phyloP scores from a whole-genome alignment of 2,888 invertebrate species.

The Nebria brevicollis region DNA sequence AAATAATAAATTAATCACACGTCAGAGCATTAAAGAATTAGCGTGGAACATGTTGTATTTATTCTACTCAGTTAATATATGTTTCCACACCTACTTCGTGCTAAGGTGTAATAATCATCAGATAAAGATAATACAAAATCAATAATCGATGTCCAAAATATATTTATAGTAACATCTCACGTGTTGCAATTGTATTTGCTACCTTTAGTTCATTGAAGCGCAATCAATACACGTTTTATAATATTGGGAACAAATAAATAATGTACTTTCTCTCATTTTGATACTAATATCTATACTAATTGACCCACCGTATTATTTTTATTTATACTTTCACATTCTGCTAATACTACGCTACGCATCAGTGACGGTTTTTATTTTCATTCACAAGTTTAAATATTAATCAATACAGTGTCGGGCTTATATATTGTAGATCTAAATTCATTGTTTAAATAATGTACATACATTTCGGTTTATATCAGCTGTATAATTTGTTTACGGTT shows the following conservation, averaged over 20 bases:
- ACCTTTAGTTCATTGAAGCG: neutral
- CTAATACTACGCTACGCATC: neutral
- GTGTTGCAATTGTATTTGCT: neutral
- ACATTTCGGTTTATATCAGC: neutral
- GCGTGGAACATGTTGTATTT: neutral
- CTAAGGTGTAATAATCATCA: neutral
- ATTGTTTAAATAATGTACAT: neutral
- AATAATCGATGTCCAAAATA: slow-evolving; percentile 6
- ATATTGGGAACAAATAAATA: slow-evolving; percentile 3
- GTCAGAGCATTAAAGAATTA: neutral
- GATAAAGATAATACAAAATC: slow-evolving; percentile 20
- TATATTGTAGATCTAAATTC: neutral
- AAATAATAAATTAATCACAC: neutral
- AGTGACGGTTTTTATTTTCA: neutral
- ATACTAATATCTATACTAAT: slow-evolving; percentile 3
- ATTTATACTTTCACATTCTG: slow-evolving; percentile 5
- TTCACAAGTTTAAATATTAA: neutral
- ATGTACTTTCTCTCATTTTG: neutral
- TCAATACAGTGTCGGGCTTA: neutral
- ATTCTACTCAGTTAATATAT: neutral
- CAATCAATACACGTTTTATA: neutral
- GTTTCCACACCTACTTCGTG: slow-evolving; percentile 3
- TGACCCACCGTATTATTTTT: neutral
- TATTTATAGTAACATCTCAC: slow-evolving; percentile 8
- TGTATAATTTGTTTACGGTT: neutral